Percentiles rank a stretch among this genome's conserved stretches.
Evolutionary conservation across 2,888 invertebrate genomes (phyloP).

Genomic region (Diplolepis rosae): DNA sequence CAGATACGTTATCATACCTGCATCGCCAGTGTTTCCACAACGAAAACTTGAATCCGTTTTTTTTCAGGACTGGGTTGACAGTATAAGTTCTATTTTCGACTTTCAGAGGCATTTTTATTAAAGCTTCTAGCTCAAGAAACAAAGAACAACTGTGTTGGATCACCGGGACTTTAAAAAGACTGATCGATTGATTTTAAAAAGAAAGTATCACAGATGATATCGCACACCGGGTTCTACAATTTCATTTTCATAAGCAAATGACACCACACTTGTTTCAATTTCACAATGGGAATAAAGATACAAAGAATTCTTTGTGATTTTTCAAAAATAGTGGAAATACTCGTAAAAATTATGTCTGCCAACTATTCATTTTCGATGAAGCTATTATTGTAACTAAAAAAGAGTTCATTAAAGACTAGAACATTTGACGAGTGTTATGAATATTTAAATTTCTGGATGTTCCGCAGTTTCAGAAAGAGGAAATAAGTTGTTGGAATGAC

Average conservation of each 20-base stretch:
- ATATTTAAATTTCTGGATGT: no score
- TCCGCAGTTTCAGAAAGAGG: no score
- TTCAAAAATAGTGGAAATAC: no score
- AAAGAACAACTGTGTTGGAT: slow-evolving; percentile 35
- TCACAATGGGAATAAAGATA: no score
- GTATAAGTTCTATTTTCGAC: slow-evolving; percentile 70
- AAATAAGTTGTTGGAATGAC: slow-evolving; percentile 56
- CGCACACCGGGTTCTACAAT: slow-evolving; percentile 10
- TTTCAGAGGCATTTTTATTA: slow-evolving; percentile 66
- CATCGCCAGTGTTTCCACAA: slow-evolving; percentile 71
- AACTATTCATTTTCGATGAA: no score
- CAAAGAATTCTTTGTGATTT: no score
- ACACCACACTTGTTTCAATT: neutral
- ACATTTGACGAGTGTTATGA: no score
- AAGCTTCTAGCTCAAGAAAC: slow-evolving; percentile 40
- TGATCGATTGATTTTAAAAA: slow-evolving; percentile 37
- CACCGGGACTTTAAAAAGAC: slow-evolving; percentile 25
- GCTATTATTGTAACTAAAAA: no score
- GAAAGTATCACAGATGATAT: slow-evolving; percentile 26
- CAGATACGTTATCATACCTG: no score
- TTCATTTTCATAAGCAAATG: neutral
- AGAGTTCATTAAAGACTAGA: no score
- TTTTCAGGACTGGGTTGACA: slow-evolving; percentile 65
- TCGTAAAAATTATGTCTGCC: no score
- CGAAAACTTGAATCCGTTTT: slow-evolving; percentile 65